A percentile compares a stretch with the other conserved stretches of the same genome.
Evolutionary conservation across 2,888 invertebrate species (phyloP).

Genomic region (Cheilosia vernalis): DNA sequence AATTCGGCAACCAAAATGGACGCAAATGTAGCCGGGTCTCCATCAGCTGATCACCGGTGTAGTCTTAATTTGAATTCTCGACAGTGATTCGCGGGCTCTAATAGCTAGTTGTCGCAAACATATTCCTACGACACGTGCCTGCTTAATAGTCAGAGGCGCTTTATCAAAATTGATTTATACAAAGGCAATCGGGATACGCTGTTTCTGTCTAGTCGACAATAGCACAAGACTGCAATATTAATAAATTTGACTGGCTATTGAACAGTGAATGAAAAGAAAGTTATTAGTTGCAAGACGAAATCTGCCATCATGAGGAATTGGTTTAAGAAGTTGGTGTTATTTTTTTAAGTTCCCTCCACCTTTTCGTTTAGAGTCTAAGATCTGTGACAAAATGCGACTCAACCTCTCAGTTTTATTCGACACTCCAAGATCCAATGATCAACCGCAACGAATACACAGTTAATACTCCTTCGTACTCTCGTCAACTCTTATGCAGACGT

Average conservation of each 20-base stretch:
- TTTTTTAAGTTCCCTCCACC: too few relatives aligned
- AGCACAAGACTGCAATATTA: slow-evolving; percentile 10
- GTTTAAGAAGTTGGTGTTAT: too few relatives aligned
- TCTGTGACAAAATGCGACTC: too few relatives aligned
- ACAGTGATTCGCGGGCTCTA: slow-evolving; percentile 21
- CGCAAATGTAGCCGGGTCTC: slow-evolving; percentile 8
- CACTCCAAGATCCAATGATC: too few relatives aligned
- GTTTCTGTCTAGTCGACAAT: neutral
- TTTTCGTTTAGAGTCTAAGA: too few relatives aligned
- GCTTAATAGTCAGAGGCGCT: neutral
- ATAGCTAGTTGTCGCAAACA: slow-evolving; percentile 5
- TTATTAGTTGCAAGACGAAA: neutral
- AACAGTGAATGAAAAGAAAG: neutral
- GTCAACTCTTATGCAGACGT: too few relatives aligned
- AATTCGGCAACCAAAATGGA: slow-evolving; percentile 22
- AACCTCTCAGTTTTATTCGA: too few relatives aligned
- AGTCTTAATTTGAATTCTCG: slow-evolving; percentile 23
- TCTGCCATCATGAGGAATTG: too few relatives aligned
- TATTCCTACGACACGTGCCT: too few relatives aligned
- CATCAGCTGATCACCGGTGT: slow-evolving; percentile 50
- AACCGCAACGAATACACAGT: too few relatives aligned
- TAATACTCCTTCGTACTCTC: too few relatives aligned
- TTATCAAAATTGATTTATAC: neutral
- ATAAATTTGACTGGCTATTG: neutral
- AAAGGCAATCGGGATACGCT: neutral